Evolutionary conservation across 2,113 vertebrate genomes (phyloP).

Genomic region (Lipophrys pholis): DNA sequence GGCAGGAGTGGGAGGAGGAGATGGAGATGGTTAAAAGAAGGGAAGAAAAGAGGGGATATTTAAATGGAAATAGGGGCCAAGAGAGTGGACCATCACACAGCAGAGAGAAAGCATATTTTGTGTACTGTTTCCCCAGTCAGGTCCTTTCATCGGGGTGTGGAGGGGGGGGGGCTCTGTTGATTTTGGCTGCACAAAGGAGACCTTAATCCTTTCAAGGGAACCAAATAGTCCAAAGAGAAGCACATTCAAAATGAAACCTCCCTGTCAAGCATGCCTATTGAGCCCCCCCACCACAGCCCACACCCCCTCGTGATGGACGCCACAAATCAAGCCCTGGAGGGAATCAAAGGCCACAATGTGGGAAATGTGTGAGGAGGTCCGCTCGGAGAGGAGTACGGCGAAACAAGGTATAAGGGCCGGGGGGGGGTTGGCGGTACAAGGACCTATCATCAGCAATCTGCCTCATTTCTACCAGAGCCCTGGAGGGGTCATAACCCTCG

Average conservation of each 20-base stretch:
- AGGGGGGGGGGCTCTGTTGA: slow-evolving; percentile 91
- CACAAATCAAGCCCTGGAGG: slow-evolving; percentile 90
- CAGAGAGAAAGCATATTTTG: slow-evolving; percentile 89
- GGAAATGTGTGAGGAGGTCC: slow-evolving; percentile 82
- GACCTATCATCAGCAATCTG: slow-evolving; percentile 75
- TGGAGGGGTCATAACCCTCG: slow-evolving; percentile 76
- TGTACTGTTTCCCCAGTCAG: slow-evolving; percentile 93
- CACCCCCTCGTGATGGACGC: slow-evolving; percentile 75
- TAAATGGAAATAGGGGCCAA: slow-evolving; percentile 94
- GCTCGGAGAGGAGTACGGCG: slow-evolving; percentile 43
- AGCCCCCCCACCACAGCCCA: slow-evolving; percentile 64
- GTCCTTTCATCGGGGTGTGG: slow-evolving; percentile 76
- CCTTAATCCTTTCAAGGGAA: slow-evolving; percentile 96
- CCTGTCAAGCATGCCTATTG: slow-evolving; percentile 90
- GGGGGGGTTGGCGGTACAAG: slow-evolving; percentile 34
- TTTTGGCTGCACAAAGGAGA: slow-evolving; percentile 93
- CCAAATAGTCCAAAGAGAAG: slow-evolving; percentile 90
- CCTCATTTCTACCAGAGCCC: slow-evolving; percentile 66
- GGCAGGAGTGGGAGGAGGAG: slow-evolving; percentile 87
- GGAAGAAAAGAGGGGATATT: slow-evolving; percentile 88
- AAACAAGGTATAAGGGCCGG: slow-evolving; percentile 1
- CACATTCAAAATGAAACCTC: slow-evolving; percentile 88
- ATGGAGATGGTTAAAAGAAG: slow-evolving; percentile 70
- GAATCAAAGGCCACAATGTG: slow-evolving; percentile 94
- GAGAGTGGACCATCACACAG: slow-evolving; percentile 89